Base-by-base conservation (phyloP, 2,888 invertebrate species). In the Dicranocentrus wangi region DNA sequence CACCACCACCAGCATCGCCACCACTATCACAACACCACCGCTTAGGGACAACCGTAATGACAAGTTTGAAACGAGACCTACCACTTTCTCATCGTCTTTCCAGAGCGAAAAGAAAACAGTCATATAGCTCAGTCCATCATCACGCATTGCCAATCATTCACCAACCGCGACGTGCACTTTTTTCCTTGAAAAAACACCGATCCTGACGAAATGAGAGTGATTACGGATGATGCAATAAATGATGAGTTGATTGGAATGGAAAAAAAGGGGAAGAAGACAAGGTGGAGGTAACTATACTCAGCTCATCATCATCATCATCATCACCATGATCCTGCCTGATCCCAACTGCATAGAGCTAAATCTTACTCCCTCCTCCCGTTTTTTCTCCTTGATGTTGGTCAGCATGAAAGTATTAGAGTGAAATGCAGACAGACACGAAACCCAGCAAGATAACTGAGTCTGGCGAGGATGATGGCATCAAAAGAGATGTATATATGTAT, bases 361-460 rank as follows among this genome's bases (percentile, higher is more conserved):
- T 21, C 21, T 53, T 21, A 5, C 21, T 55, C 55, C 55, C 27
- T 60, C 19, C 28, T 27, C 27, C 1, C 25, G 1, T 60, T 2
- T 60, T 55, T 55, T 55, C 15, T 55, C 55, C 55, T 55, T 5
- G 55, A 60, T 42, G 42, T 63, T 63, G 63, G 63, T 63, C 63
- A 63, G 39, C 63, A 21, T 63, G 42, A 43, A 63, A 60, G 27
- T 25, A 28, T 8, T 2, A 27, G 15, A 2, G 60, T 25, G 60
- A 60, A 60, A 60, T 60, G 28, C 32, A 32, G 61, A 61, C 32
- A 61, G 39, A 32, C 61, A 61, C 61, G 61, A 61, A 63, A 42
- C 63, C 61, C 17, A 27, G 63, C 39, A 63, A 63, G 63, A 63
- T 63, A 42, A 63, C 19, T 1, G 42, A 55, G 23, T 55, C 13